Base-by-base conservation (phyloP, 1,140 invertebrate species). In the Nasonia longicornis region DNA sequence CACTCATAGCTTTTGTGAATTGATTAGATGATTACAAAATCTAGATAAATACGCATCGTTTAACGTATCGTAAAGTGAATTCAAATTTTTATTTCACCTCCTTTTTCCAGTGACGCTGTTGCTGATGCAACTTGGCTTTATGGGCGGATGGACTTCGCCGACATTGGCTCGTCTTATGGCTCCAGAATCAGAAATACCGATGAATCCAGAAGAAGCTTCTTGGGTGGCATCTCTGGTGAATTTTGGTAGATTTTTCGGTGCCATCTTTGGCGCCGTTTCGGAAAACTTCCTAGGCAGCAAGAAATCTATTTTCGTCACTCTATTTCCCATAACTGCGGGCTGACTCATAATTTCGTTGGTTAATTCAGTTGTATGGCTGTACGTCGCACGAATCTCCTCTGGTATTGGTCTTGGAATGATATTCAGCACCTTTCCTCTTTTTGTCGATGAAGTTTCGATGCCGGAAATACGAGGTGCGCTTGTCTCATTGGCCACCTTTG, bases 351-450 rank as follows among this genome's bases (percentile, higher is more conserved):
- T 95, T 42, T 92, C 93, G 85, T 86, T 92, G 79, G 90, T 92
- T 4, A 86, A 87, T 64, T 91, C 91, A 8, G 89, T 92, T 0
- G 73, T 85, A 0, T 89, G 90, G 22, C 89, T 94, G 14, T 94
- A 94, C 84, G 85, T 91, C 6, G 91, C 90, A 52, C 64, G 76
- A 52, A 20, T 38, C 3, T 29, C 35, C 2, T 22, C 0, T 52
- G 95, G 95, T 35, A 87, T 95, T 8, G 92, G 93, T 12, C 90
- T 95, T 78, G 94, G 94, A 16, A 93, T 94, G 63, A 91, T 93
- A 7, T 94, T 94, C 82, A 93, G 93, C 20, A 91, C 91, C 12
- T 92, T 93, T n/a, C 26, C 76, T 20, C 45, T 78, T 16, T 78
- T 52, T n/a, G n/a, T 78, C 12, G 76, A 66, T 6, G 76, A 78